phyloP scores from a whole-genome alignment of 2,888 invertebrate genomes.

The Micropterix aruncella region DNA sequence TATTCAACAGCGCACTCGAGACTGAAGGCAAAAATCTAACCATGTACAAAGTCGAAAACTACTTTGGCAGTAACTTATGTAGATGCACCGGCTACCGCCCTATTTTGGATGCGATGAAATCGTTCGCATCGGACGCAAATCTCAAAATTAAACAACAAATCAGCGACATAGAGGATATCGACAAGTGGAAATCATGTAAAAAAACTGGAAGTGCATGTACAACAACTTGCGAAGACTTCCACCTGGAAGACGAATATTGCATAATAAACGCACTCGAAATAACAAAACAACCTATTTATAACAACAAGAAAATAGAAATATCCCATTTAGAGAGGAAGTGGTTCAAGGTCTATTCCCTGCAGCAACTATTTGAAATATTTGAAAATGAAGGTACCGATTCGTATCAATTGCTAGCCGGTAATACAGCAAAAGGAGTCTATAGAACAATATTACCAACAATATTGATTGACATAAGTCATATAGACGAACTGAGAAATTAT shows the following conservation, averaged over 20 bases:
- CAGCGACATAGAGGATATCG: constrained; percentile 31
- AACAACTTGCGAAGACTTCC: not conserved
- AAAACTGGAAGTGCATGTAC: constrained; percentile 15
- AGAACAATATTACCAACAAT: constrained; percentile 27
- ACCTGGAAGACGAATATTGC: constrained; percentile 12
- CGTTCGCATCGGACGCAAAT: constrained; percentile 48
- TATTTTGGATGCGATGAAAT: too few species aligned
- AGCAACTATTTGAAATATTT: constrained; percentile 43
- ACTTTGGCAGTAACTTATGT: too few species aligned
- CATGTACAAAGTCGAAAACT: too few species aligned
- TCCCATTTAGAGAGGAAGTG: constrained; percentile 29
- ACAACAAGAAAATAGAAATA: constrained; percentile 19
- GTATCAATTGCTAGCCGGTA: constrained; percentile 55
- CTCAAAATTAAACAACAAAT: constrained; percentile 30
- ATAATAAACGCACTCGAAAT: constrained; percentile 4
- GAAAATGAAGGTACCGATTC: constrained; percentile 24
- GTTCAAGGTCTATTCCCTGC: constrained; percentile 40
- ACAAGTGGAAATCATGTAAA: constrained; percentile 19
- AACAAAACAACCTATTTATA: constrained; percentile 3
- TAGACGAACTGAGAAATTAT: constrained; percentile 38
- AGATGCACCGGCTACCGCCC: too few species aligned
- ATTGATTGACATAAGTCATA: constrained; percentile 48
- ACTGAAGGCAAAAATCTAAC: constrained; percentile 23
- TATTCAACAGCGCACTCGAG: constrained; percentile 29
- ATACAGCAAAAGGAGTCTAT: constrained; percentile 48